A percentile compares a stretch with the other conserved stretches of the same genome.
Evolutionary conservation across 2,113 vertebrate genomes (phyloP).

Genomic region (Indri indri): DNA sequence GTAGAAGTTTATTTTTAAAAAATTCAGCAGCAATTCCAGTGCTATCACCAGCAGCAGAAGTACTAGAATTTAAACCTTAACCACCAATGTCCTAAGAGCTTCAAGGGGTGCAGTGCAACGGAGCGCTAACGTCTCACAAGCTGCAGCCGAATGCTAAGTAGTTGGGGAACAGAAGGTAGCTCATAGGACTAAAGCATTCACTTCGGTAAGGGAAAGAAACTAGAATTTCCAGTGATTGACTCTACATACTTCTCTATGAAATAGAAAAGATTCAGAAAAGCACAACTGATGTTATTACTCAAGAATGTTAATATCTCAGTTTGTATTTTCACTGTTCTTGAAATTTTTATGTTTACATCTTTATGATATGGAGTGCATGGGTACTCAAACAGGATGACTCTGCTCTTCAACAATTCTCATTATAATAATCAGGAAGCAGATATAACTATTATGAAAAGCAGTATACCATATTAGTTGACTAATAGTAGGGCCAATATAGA

Average conservation of each 20-base stretch:
- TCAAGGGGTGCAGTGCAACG: accelerated
- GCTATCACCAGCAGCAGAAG: not conserved
- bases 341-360: not conserved
- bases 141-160: not conserved
- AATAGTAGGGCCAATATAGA: too few relatives aligned
- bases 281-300: not conserved
- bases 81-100: not conserved
- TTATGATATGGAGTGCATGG: not conserved
- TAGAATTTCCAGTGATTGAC: not conserved
- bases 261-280: not conserved
- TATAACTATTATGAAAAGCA: not conserved
- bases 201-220: not conserved
- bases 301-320: not conserved
- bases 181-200: not conserved
- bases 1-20: not conserved
- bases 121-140: not conserved
- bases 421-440: not conserved
- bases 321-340: not conserved
- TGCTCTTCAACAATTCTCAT: not conserved
- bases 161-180: not conserved
- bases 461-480: not conserved
- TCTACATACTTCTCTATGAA: not conserved
- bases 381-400: not conserved
- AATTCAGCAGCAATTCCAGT: not conserved
- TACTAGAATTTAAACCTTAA: not conserved